Percentiles rank a stretch among this genome's conserved stretches.
Evolutionary conservation across 1,140 invertebrate genomes (phyloP).

Genomic region (Yoshiicerus persimilis): DNA sequence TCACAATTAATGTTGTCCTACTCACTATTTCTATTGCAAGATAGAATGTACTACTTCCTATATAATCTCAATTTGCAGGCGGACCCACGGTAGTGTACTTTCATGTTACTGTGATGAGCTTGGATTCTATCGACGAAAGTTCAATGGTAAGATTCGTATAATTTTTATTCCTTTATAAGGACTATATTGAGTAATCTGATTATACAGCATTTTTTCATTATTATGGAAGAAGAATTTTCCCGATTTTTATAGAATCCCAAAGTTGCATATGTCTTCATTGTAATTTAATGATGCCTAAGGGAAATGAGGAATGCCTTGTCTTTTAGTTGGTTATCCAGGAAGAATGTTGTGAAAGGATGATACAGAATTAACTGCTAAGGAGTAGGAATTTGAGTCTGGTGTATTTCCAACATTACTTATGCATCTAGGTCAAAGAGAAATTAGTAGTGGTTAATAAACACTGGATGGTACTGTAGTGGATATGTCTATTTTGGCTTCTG

Average conservation of each 20-base stretch:
- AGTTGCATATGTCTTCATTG: too few relatives aligned
- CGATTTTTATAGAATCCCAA: too few relatives aligned
- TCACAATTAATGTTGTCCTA: background rate
- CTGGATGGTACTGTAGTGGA: background rate
- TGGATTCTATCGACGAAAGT: conserved; percentile 87
- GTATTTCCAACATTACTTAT: background rate
- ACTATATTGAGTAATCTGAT: too few relatives aligned
- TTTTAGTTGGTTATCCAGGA: too few relatives aligned
- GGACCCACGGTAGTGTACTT: conserved; percentile 85
- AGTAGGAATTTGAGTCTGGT: background rate
- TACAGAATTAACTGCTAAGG: background rate
- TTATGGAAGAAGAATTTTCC: too few relatives aligned
- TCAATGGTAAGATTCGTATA: conserved; percentile 71
- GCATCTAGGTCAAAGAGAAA: background rate
- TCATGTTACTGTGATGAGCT: conserved; percentile 81
- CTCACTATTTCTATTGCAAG: background rate
- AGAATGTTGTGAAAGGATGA: background rate
- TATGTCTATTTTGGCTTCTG: too few relatives aligned
- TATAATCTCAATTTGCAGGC: conserved; percentile 60
- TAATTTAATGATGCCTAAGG: too few relatives aligned
- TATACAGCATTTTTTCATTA: too few relatives aligned
- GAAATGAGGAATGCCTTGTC: too few relatives aligned
- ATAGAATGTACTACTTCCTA: background rate
- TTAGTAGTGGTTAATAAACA: background rate
- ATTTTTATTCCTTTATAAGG: too few relatives aligned